Percentiles rank a stretch among this genome's conserved stretches.
Evolutionary conservation across 2,888 invertebrate species (phyloP).

Genomic region (Diadegma fenestrale): DNA sequence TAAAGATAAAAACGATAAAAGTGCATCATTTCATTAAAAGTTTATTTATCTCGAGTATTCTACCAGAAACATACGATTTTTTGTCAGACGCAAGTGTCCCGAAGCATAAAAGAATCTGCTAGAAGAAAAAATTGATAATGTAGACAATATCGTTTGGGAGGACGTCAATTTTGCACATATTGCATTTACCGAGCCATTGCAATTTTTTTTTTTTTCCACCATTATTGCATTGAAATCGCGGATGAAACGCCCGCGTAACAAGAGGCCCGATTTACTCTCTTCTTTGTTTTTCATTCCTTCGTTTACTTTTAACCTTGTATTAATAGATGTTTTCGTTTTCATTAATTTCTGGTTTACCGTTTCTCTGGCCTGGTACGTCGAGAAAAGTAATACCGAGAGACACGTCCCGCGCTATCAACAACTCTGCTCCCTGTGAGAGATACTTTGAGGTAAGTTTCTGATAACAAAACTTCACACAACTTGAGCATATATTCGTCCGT

Average conservation of each 20-base stretch:
- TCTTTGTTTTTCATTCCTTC: slow-evolving; percentile 67
- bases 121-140: not conserved
- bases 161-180: slow-evolving; percentile 4
- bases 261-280: slow-evolving; percentile 48
- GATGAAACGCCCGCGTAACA: not conserved
- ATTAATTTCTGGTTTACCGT: slow-evolving; percentile 85
- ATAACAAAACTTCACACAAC: not conserved
- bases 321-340: slow-evolving; percentile 84
- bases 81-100: not conserved
- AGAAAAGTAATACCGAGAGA: slow-evolving; percentile 72
- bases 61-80: not conserved
- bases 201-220: not conserved
- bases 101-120: not conserved
- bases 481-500: slow-evolving; percentile 37
- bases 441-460: slow-evolving; percentile 69
- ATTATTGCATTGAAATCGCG: not conserved
- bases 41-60: not conserved
- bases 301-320: slow-evolving; percentile 79
- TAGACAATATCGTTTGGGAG: not conserved
- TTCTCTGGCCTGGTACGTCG: slow-evolving; percentile 78
- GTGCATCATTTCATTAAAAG: not conserved
- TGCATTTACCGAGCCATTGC: slow-evolving; percentile 9
- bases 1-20: slow-evolving; percentile 3
- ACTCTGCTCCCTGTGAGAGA: slow-evolving; percentile 66
- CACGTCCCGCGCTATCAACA: slow-evolving; percentile 71